These are phyloP conservation scores for Ailuropoda melanoleuca DNA, from an alignment of 2,113 vertebrate genomes.

Conservation along the genomic window DNA sequence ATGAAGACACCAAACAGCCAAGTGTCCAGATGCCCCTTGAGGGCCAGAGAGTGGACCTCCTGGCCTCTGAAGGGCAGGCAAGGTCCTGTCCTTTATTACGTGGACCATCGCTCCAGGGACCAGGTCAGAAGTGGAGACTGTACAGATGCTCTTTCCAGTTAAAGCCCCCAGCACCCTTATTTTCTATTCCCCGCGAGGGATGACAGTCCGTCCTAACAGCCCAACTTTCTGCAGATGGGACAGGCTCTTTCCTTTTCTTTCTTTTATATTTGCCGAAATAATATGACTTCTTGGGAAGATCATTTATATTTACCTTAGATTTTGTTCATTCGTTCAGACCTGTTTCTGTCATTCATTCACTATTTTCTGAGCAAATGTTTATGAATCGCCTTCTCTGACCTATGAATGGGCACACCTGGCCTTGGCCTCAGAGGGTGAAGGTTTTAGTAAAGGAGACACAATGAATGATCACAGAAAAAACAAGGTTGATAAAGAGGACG, in stretches of 20 bases:
- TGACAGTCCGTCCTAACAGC: neutral
- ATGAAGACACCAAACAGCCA: neutral
- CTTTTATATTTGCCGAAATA: neutral
- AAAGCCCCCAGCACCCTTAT: neutral
- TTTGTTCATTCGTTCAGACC: neutral
- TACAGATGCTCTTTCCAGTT: neutral
- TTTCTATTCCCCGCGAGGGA: neutral
- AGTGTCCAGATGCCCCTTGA: neutral
- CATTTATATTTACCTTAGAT: neutral
- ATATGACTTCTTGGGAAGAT: neutral
- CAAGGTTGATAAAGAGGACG: neutral
- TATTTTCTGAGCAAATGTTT: neutral
- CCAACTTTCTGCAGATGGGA: neutral
- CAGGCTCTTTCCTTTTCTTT: neutral
- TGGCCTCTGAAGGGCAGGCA: neutral
- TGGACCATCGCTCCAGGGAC: accelerated
- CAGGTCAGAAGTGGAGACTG: neutral
- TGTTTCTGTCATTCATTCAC: neutral
- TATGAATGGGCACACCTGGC: too few relatives aligned
- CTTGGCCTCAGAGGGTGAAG: neutral
- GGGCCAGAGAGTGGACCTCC: neutral
- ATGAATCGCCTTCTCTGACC: neutral
- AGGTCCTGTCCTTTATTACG: neutral
- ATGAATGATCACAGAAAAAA: neutral
- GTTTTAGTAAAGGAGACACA: neutral